Percentiles rank a stretch among this genome's conserved stretches.
Conservation (phyloP, 92 coral and sea anemone species). For the Palythoa grandiflora region DNA sequence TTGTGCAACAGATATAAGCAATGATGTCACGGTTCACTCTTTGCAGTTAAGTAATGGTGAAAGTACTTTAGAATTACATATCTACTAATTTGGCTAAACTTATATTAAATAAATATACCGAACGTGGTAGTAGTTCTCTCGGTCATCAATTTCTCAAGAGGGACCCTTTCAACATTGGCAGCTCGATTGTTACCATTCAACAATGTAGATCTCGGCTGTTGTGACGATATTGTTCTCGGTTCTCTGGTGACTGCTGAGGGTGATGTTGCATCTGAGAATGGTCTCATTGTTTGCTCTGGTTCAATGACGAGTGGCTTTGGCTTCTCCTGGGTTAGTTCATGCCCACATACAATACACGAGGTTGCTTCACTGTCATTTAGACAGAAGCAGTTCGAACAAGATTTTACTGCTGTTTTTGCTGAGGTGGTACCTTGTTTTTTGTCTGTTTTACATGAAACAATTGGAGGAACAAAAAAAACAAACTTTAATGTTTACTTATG, state of each 20-base stretch:
- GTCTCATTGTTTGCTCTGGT: slow-evolving; percentile 12
- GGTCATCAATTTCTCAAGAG: not conserved
- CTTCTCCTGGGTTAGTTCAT: slow-evolving; percentile 6
- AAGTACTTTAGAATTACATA: too few relatives aligned
- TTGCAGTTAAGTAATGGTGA: too few relatives aligned
- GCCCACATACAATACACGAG: slow-evolving; percentile 74
- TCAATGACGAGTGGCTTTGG: not conserved
- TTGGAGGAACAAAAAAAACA: not conserved
- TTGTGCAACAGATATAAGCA: too few relatives aligned
- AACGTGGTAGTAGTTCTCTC: not conserved
- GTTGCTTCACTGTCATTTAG: slow-evolving; percentile 60
- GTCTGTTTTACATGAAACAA: not conserved
- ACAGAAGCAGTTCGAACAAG: slow-evolving; percentile 80
- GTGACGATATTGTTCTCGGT: not conserved
- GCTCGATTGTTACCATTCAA: not conserved
- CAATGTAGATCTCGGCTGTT: not conserved
- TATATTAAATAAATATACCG: not conserved
- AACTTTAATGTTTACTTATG: not conserved
- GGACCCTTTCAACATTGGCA: not conserved
- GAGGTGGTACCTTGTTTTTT: not conserved
- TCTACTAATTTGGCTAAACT: too few relatives aligned
- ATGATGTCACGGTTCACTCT: too few relatives aligned
- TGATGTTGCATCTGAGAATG: not conserved
- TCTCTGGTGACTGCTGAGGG: not conserved
- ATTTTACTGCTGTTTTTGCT: slow-evolving; percentile 48